Evolutionary conservation across 53 echinoderm and acorn worm species (phyloP).

Genomic region (Arbacia lixula): DNA sequence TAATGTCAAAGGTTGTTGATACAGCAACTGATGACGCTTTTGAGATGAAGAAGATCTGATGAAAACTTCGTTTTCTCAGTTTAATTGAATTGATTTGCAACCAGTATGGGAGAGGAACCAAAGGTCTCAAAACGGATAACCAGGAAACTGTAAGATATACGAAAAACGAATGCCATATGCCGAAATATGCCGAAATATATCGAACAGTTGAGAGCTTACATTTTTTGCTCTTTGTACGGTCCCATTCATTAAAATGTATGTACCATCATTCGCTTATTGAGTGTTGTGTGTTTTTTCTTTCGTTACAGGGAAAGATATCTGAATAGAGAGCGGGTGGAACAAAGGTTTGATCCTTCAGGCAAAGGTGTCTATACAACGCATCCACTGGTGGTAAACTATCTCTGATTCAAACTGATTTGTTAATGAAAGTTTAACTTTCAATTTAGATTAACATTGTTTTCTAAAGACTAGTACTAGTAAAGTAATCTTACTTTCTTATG

Average conservation of each 20-base stretch:
- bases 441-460: too few species aligned
- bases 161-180: too few species aligned
- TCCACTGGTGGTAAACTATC: conserved; percentile 36
- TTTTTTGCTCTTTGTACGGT: neutral
- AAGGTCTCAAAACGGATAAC: conserved; percentile 25
- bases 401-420: too few species aligned
- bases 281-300: neutral
- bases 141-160: conserved; percentile 4
- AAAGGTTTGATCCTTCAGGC: conserved; percentile 22
- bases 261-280: neutral
- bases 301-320: conserved; percentile 36
- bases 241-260: conserved; percentile 2
- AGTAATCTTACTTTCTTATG: too few species aligned
- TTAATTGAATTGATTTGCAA: too few species aligned
- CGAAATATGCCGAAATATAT: neutral
- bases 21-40: conserved; percentile 29
- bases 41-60: neutral
- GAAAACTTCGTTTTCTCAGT: neutral
- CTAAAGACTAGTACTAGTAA: too few species aligned
- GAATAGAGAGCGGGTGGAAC: conserved; percentile 39
- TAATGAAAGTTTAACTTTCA: neutral
- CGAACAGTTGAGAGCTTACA: neutral
- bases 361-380: conserved; percentile 28
- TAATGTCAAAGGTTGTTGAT: conserved; percentile 44
- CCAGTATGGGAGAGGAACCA: conserved; percentile 19